Percentiles rank a stretch among this genome's conserved stretches.
Conservation (phyloP, 35 echinoderm and acorn worm species). For the Heliocidaris erythrogramma region DNA sequence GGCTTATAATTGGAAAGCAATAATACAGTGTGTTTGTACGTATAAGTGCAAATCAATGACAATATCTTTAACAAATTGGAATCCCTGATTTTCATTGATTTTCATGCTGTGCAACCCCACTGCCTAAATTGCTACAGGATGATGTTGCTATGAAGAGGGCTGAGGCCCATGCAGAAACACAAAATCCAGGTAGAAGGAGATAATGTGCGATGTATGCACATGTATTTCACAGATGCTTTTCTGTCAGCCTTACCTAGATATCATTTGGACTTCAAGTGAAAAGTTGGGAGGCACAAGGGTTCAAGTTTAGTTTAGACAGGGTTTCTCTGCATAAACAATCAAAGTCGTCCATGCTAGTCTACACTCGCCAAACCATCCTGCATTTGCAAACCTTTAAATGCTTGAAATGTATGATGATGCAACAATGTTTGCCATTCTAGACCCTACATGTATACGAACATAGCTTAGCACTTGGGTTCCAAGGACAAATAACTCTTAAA, state of each 20-base stretch:
- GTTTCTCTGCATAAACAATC: background rate
- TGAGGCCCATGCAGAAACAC: background rate
- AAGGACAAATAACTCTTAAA: no score
- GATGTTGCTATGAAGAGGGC: background rate
- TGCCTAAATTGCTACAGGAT: background rate
- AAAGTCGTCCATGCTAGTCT: background rate
- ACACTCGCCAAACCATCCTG: background rate
- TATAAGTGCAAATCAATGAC: background rate
- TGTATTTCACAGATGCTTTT: background rate
- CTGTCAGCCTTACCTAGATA: background rate
- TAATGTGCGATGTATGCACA: background rate
- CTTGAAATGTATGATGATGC: no score
- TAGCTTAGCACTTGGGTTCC: no score
- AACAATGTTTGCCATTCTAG: no score
- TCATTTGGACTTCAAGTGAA: background rate
- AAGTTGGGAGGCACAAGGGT: background rate
- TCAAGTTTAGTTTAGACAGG: conserved; percentile 9
- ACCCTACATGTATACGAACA: no score
- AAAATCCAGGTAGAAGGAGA: background rate
- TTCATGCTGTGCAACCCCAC: background rate
- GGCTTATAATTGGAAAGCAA: no score
- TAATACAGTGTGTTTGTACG: background rate
- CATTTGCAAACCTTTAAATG: no score
- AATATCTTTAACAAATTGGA: background rate
- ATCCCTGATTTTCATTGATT: background rate